These are phyloP conservation scores for Enhydra lutris DNA, from an alignment of 2,113 vertebrate species.

Conservation along the genomic window DNA sequence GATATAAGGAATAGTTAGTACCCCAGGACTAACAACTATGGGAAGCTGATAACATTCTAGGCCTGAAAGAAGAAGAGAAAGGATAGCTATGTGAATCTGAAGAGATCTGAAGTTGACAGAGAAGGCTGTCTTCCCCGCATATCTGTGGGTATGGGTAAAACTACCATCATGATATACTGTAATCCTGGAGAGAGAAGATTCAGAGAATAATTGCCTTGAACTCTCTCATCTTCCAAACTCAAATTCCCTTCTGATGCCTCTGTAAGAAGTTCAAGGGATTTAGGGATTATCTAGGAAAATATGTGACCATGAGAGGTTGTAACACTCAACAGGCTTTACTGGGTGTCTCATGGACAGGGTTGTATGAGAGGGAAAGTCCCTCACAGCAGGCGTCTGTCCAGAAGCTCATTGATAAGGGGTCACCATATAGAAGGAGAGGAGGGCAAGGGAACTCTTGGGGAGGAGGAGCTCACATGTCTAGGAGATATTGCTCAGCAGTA, in stretches of 20 bases:
- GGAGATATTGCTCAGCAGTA: not conserved
- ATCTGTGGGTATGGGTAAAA: not conserved
- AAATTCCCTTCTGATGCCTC: not conserved
- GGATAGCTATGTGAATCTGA: not conserved
- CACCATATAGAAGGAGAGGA: not conserved
- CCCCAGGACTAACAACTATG: not conserved
- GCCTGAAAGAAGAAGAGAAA: not conserved
- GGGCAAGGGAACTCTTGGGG: not conserved
- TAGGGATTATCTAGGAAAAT: not conserved
- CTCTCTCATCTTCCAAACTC: not conserved
- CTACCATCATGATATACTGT: not conserved
- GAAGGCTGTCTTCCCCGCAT: not conserved
- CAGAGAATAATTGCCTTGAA: not conserved
- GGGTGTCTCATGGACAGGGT: not conserved
- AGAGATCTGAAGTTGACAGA: not conserved
- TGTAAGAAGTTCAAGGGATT: not conserved
- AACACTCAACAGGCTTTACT: not conserved
- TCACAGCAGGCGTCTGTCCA: not conserved
- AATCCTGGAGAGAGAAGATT: not conserved
- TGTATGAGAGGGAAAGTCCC: not conserved
- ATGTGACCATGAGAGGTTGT: not conserved
- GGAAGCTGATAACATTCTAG: not conserved
- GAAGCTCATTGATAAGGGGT: not conserved
- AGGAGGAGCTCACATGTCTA: not conserved
- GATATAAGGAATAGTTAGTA: not conserved